phyloP scores from a whole-genome alignment of 2,797 vertebrate genomes.

The Leptoclinus maculatus region DNA sequence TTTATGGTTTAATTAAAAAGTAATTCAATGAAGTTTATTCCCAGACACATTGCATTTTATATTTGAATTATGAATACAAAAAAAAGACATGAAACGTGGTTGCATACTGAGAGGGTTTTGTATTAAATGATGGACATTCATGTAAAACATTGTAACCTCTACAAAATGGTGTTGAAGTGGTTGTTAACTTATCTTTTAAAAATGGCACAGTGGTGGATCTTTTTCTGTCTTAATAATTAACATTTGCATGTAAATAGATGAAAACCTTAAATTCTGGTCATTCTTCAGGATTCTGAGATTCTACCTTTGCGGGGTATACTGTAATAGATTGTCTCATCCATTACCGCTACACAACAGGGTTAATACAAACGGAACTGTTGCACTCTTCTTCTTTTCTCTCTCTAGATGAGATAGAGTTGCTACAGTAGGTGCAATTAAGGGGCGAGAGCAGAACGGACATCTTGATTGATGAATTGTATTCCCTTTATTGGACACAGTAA shows the following conservation, averaged over 20 bases:
- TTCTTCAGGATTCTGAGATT: not conserved
- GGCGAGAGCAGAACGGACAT: conserved; percentile 1
- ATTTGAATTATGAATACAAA: not conserved
- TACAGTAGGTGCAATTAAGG: conserved; percentile 6
- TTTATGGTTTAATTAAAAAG: conserved; percentile 12
- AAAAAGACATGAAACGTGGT: not conserved
- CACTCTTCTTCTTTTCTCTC: not conserved
- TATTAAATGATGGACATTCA: conserved; percentile 11
- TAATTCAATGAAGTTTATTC: conserved; percentile 3
- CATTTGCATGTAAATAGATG: not conserved
- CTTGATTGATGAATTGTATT: conserved; percentile 48
- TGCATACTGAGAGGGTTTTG: not conserved
- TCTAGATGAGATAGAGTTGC: not conserved
- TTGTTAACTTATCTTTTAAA: not conserved
- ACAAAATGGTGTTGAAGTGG: not conserved
- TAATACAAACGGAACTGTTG: not conserved
- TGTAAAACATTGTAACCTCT: not conserved
- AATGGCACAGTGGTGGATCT: not conserved
- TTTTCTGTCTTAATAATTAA: not conserved
- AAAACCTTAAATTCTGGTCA: not conserved
- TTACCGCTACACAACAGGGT: not conserved
- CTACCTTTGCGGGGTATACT: not conserved
- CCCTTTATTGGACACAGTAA: conserved; percentile 41
- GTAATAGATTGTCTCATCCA: not conserved
- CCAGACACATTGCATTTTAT: not conserved